Base-by-base conservation (phyloP, 2,113 vertebrate species). In the Ceratotherium simum region DNA sequence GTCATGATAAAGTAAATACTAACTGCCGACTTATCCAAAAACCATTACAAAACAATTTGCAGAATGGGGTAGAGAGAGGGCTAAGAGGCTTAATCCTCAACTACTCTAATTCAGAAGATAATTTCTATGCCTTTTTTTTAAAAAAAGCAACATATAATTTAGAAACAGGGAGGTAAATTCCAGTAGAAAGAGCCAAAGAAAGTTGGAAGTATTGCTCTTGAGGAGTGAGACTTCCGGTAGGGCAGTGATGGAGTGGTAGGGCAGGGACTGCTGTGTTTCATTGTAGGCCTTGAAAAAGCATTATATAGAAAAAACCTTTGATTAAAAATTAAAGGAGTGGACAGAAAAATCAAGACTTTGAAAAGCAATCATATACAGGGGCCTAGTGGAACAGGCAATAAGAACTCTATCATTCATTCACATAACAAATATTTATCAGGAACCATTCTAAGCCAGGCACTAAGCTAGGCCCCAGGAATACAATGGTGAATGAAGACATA, bases 311-410 rank as follows among this genome's bases (percentile, higher is more conserved):
- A 72, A 86, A 62, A 21, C 20, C 5, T 84, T 29, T 58, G 72
- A 20, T 58, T 96, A 82, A 83, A 91, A 95, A 58, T n/a, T 79
- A 91, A 95, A 83, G 17, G 11, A 46, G 8, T 33, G 20, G 36
- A 56, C 2, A 79, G 36, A 23, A 87, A 96, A 91, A 82, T 39
- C 36, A 75, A 90, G 46, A 82, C 31, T 96, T 56, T 48, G 29
- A 60, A 3, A 81, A 89, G 33, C 27, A 75, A 39, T 82, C 27
- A 86, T 78, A 70, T 27, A 48, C 54, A 79, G 21, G 9, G 36
- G 27, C 51, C 51, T 33, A n/a, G 51, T 18, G 29, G 48, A 84
- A 33, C 8, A 64, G 36, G 29, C n/a, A 79, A 11, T 29, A 10
- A 67, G 56, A 39, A 56, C 12, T 51, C 85, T 79, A 36, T 60